phyloP scores from a whole-genome alignment of 2,113 vertebrate genomes.

The Xenus cinereus region DNA sequence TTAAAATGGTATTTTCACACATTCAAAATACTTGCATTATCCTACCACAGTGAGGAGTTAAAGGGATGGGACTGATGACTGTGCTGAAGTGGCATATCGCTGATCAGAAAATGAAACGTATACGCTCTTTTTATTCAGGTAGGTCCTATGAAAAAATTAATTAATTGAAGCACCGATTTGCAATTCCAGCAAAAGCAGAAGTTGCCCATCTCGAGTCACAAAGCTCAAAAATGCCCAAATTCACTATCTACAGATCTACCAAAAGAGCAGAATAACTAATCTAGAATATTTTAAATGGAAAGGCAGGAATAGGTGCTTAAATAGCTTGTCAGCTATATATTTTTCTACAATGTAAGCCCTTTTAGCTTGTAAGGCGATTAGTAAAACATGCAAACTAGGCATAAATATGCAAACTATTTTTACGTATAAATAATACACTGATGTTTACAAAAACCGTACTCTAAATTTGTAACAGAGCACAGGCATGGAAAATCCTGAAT shows the following conservation, averaged over 20 bases:
- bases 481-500: background rate
- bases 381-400: background rate
- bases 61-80: background rate
- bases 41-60: background rate
- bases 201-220: background rate
- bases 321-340: background rate
- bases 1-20: slow-evolving; percentile 21
- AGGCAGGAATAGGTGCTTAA: background rate
- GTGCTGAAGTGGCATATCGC: background rate
- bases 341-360: background rate
- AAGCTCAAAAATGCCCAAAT: background rate
- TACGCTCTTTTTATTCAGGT: background rate
- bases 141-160: background rate
- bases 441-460: background rate
- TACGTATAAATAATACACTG: background rate
- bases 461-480: background rate
- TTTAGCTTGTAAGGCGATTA: background rate
- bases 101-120: background rate
- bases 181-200: background rate
- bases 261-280: background rate
- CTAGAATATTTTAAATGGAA: background rate
- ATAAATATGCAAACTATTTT: background rate
- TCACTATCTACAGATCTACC: background rate
- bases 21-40: background rate
- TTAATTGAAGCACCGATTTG: background rate